These are phyloP conservation scores for Thamnaconus septentrionalis DNA, from an alignment of 2,113 vertebrate genomes.

Conservation along the genomic window DNA sequence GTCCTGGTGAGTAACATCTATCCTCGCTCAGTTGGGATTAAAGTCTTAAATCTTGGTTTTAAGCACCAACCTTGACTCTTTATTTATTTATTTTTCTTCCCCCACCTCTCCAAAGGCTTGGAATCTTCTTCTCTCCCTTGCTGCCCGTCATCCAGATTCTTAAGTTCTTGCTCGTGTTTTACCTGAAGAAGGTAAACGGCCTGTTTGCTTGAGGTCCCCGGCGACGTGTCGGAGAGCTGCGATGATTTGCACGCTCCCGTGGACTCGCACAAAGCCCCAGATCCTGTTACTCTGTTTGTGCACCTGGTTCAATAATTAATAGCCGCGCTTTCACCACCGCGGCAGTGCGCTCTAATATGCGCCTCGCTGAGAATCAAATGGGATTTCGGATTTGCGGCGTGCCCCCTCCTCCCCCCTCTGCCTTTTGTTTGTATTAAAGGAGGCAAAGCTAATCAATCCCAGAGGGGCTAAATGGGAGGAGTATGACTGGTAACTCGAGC, in stretches of 20 bases:
- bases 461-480: slow-evolving; percentile 21
- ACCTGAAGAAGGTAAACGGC: slow-evolving; percentile 86
- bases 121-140: slow-evolving; percentile 92
- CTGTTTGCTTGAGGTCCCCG: not conserved
- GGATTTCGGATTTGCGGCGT: slow-evolving; percentile 6
- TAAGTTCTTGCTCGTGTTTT: slow-evolving; percentile 87
- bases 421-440: not conserved
- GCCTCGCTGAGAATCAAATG: slow-evolving; percentile 15
- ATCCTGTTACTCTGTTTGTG: slow-evolving; percentile 52
- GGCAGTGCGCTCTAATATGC: slow-evolving; percentile 14
- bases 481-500: slow-evolving; percentile 39
- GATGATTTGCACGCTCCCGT: not conserved
- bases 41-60: not conserved
- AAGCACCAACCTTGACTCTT: not conserved
- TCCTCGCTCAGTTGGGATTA: not conserved
- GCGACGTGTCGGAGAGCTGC: slow-evolving; percentile 18
- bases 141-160: slow-evolving; percentile 90
- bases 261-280: slow-evolving; percentile 6
- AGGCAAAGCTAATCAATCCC: slow-evolving; percentile 14
- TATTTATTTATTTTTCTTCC: not conserved
- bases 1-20: slow-evolving; percentile 79
- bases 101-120: slow-evolving; percentile 80
- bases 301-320: slow-evolving; percentile 49
- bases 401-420: not conserved
- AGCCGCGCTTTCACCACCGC: slow-evolving; percentile 37